phyloP scores from a whole-genome alignment of 2,113 vertebrate species.

The Paramormyrops kingsleyae region DNA sequence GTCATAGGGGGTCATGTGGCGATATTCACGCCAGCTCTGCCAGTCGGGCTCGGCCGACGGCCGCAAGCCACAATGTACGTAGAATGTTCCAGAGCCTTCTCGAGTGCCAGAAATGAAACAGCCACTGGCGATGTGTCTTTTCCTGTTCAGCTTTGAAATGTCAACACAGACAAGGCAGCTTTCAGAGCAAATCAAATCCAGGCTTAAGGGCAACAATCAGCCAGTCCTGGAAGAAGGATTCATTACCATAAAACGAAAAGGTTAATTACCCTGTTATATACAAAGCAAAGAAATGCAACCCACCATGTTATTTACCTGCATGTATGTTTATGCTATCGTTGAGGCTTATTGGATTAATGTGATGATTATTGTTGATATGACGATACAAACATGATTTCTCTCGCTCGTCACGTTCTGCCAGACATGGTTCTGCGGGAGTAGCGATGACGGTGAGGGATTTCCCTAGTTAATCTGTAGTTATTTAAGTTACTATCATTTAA shows the following conservation, averaged over 20 bases:
- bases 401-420: not conserved
- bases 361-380: not conserved
- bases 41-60: not conserved
- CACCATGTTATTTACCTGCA: not conserved
- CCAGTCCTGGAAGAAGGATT: not conserved
- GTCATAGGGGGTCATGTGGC: not conserved
- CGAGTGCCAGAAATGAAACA: not conserved
- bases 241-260: not conserved
- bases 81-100: not conserved
- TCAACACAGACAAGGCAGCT: not conserved
- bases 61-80: not conserved
- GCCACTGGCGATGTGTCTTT: not conserved
- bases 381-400: not conserved
- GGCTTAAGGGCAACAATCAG: not conserved
- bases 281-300: not conserved
- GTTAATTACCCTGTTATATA: not conserved
- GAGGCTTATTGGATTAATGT: not conserved
- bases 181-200: not conserved
- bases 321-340: not conserved
- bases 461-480: not conserved
- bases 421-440: not conserved
- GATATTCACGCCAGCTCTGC: not conserved
- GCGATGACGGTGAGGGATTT: not conserved
- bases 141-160: not conserved
- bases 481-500: not conserved